phyloP scores from a whole-genome alignment of 2,113 vertebrate genomes.

The Gambusia affinis region DNA sequence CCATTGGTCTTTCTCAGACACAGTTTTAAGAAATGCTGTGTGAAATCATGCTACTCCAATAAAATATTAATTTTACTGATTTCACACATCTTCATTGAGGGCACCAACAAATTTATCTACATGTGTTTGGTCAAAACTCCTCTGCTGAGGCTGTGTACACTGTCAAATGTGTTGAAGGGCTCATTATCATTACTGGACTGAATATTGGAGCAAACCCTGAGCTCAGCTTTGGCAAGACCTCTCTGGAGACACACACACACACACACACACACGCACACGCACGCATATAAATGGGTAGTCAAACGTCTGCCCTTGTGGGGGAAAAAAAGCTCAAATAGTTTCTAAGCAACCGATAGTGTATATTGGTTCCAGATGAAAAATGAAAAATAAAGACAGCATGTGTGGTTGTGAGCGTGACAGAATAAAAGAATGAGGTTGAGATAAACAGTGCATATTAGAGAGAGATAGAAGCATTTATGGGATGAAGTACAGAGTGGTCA shows the following conservation, averaged over 20 bases:
- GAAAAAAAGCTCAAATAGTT: slow-evolving; percentile 71
- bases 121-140: background rate
- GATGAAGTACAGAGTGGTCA: slow-evolving; percentile 52
- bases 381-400: slow-evolving; percentile 59
- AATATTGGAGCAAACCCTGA: slow-evolving; percentile 69
- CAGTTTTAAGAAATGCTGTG: background rate
- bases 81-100: background rate
- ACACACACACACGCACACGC: slow-evolving; percentile 10
- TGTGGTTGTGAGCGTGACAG: slow-evolving; percentile 39
- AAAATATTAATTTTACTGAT: background rate
- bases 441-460: slow-evolving; percentile 67
- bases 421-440: slow-evolving; percentile 59
- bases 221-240: slow-evolving; percentile 71
- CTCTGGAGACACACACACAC: slow-evolving; percentile 52
- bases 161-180: slow-evolving; percentile 62
- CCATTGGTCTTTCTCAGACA: too few relatives aligned
- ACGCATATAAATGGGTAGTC: slow-evolving; percentile 69
- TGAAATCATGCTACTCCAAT: background rate
- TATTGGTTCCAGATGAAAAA: slow-evolving; percentile 67
- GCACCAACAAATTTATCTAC: background rate
- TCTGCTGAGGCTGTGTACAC: slow-evolving; percentile 55
- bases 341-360: slow-evolving; percentile 77
- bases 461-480: slow-evolving; percentile 55
- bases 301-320: slow-evolving; percentile 64
- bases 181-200: slow-evolving; percentile 73